These are phyloP conservation scores for Trichogramma pretiosum DNA, from an alignment of 1,140 invertebrate genomes.

Conservation along the genomic window DNA sequence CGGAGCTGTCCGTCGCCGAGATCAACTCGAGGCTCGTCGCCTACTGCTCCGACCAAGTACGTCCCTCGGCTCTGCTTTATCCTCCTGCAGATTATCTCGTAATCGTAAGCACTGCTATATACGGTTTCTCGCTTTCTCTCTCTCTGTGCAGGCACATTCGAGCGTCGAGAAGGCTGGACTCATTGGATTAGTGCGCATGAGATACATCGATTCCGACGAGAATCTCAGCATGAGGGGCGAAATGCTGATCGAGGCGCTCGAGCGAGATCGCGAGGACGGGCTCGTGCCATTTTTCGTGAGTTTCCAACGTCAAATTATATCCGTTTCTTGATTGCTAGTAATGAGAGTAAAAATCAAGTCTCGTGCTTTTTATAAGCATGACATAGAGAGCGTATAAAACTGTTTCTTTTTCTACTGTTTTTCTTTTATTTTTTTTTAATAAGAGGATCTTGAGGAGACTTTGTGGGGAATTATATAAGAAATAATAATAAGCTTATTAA, in stretches of 20 bases:
- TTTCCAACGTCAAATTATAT: too few relatives aligned
- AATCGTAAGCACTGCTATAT: neutral
- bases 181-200: constrained; percentile 83
- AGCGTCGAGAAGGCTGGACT: constrained; percentile 93
- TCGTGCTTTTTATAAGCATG: too few relatives aligned
- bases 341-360: constrained; percentile 13
- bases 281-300: constrained; percentile 93
- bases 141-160: constrained; percentile 69
- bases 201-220: constrained; percentile 80
- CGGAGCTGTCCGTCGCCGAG: constrained; percentile 74
- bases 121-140: neutral
- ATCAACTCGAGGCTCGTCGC: constrained; percentile 86
- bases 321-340: too few relatives aligned
- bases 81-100: too few relatives aligned
- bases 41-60: constrained; percentile 84
- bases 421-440: too few relatives aligned
- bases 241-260: constrained; percentile 68
- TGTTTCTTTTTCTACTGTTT: too few relatives aligned
- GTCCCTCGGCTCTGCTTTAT: neutral
- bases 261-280: constrained; percentile 74
- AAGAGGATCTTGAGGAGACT: too few relatives aligned
- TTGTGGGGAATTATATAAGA: too few relatives aligned
- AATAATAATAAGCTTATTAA: too few relatives aligned
- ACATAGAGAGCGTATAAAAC: too few relatives aligned
- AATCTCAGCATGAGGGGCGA: constrained; percentile 76